Conservation (phyloP, 2,797 vertebrate genomes). For the Buceros bicornis region DNA sequence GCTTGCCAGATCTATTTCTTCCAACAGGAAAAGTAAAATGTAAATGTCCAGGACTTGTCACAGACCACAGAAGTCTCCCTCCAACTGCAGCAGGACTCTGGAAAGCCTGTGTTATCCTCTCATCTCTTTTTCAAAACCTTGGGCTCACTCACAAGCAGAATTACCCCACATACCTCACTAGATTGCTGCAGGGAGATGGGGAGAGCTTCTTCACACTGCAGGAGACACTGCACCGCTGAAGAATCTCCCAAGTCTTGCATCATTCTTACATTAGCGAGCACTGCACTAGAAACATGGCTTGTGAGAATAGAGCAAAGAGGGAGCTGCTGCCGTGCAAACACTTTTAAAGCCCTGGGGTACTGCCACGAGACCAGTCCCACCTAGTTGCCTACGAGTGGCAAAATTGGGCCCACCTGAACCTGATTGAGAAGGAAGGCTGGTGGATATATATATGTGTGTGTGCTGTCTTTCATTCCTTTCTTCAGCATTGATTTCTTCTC, state of each 20-base stretch:
- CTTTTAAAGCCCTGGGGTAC: background rate
- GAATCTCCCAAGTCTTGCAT: background rate
- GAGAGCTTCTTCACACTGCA: background rate
- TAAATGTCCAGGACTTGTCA: slow-evolving; percentile 47
- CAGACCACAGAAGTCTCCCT: background rate
- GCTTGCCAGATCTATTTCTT: slow-evolving; percentile 26
- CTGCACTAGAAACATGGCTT: background rate
- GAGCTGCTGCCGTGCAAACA: background rate
- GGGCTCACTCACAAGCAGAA: background rate
- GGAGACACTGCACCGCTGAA: background rate
- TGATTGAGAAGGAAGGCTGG: background rate
- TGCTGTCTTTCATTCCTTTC: background rate
- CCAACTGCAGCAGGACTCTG: background rate
- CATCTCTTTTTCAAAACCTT: background rate
- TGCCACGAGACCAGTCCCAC: background rate
- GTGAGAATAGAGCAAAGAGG: background rate
- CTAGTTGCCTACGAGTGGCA: background rate
- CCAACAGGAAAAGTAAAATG: slow-evolving; percentile 33
- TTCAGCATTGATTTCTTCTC: background rate
- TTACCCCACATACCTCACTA: background rate
- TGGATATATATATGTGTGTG: background rate
- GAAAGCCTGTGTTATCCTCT: background rate
- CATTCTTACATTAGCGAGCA: too few relatives aligned
- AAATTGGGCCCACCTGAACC: background rate
- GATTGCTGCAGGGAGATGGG: background rate